Evolutionary conservation across 2,888 invertebrate genomes (phyloP).

Genomic region (Oegoconia quadripuncta): DNA sequence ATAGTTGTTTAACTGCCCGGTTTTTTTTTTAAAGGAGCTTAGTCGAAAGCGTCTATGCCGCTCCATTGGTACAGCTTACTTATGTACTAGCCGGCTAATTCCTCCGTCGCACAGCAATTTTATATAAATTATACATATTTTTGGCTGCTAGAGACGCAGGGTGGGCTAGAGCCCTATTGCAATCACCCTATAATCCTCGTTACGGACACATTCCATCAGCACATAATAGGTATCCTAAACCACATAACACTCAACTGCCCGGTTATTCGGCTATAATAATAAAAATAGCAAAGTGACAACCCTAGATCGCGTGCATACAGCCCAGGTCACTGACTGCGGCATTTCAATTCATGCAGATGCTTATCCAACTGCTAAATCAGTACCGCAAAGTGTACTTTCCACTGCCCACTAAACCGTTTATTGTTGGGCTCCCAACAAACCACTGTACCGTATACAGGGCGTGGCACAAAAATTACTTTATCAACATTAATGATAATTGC

Average conservation of each 20-base stretch:
- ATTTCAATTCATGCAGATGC: constrained; percentile 51
- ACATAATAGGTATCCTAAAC: neutral
- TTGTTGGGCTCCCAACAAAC: constrained; percentile 31
- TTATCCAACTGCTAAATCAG: constrained; percentile 50
- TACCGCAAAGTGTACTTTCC: constrained; percentile 41
- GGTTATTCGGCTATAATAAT: too few species aligned
- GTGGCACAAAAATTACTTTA: neutral
- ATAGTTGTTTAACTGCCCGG: too few species aligned
- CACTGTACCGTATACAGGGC: constrained; percentile 26
- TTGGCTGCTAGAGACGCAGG: too few species aligned
- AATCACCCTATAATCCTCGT: too few species aligned
- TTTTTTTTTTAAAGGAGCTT: too few species aligned
- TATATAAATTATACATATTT: too few species aligned
- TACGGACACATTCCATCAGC: neutral
- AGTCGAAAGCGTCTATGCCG: too few species aligned
- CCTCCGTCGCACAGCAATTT: too few species aligned
- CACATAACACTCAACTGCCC: neutral
- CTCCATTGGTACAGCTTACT: too few species aligned
- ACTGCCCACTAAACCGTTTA: constrained; percentile 30
- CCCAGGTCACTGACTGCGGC: constrained; percentile 13
- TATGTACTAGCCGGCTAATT: too few species aligned
- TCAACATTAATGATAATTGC: neutral
- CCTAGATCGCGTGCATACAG: constrained; percentile 3
- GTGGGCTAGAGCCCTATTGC: too few species aligned
- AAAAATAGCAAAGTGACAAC: neutral